Evolutionary conservation across 2,888 invertebrate genomes (phyloP).

Genomic region (Bombylius discolor): DNA sequence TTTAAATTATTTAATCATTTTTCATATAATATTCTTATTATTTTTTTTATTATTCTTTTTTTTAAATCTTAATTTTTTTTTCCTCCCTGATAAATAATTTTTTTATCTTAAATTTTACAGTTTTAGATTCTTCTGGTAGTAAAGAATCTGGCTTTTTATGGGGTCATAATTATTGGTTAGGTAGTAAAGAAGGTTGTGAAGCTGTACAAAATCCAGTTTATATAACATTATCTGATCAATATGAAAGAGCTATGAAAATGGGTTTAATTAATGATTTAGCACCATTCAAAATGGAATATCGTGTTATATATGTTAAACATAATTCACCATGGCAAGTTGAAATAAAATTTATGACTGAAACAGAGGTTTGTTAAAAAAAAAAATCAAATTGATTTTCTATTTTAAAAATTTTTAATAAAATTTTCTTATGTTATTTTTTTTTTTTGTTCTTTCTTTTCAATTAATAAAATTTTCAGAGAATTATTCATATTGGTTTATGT

Average conservation of each 20-base stretch:
- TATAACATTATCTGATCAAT: conserved; percentile 32
- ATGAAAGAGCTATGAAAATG: conserved; percentile 31
- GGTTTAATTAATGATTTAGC: conserved; percentile 30
- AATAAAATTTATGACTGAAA: conserved; percentile 34
- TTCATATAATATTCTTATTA: not conserved
- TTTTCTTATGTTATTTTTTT: not conserved
- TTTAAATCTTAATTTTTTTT: not conserved
- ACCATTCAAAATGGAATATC: conserved; percentile 36
- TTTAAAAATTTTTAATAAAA: not conserved
- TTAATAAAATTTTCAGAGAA: conserved; percentile 24
- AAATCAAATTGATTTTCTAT: not conserved
- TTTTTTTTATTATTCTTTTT: not conserved
- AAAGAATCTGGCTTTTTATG: conserved; percentile 43
- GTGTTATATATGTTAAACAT: conserved; percentile 33
- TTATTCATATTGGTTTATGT: conserved; percentile 42
- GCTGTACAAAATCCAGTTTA: conserved; percentile 32
- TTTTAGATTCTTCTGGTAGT: conserved; percentile 44
- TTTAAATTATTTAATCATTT: too few species aligned
- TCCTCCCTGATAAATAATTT: not conserved
- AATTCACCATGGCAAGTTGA: conserved; percentile 37
- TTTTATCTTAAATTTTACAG: conserved; percentile 20
- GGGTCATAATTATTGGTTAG: conserved; percentile 49
- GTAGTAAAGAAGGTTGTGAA: conserved; percentile 40
- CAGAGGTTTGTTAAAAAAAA: conserved; percentile 5
- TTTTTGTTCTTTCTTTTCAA: too few species aligned